Evolutionary conservation across 2,797 vertebrate genomes (phyloP), one percentile per base, ranked within the genome.

Genomic region (Antrozous pallidus): DNA sequence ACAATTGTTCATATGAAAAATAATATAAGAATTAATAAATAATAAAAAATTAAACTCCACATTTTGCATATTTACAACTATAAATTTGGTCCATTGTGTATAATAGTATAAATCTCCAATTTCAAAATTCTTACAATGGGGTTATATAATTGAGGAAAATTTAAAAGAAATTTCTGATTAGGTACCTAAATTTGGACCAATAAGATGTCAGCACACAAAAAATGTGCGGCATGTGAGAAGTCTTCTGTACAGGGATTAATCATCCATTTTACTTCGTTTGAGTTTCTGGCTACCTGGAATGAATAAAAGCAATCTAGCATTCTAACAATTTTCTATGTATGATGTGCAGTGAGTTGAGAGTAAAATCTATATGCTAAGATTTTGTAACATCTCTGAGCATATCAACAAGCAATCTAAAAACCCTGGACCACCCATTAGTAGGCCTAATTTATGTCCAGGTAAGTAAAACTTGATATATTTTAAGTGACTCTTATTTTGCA

Each of bases 101-200:
- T 78, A 88, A 49, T 5, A 96, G 58, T 49, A 94, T 82, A 78
- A 91, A 94, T 91, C 40, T 90, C 13, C 45, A 87, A 69, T 63
- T 49, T 90, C 49, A 51, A 93, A 71, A 77, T 69, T 7, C 16
- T 20, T 17, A 92, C 73, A 80, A 79, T 95, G 47, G 78, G 9
- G 65, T 86, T 51, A 79, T 10, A 70, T 89, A 77, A 93, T 71
- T 88, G 49, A 92, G n/a, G 84, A 71, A 26, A 94, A 56, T 20
- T 96, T 85, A 36, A 84, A 58, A 92, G 90, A 65, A 56, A 33
- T 22, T 38, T 87, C 90, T 61, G 18, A 89, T 61, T 31, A 36
- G 28, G 12, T 83, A 6, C 2, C 16, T 54, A 63, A 45, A 74
- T 63, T 85, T 28, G 51, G 31, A 49, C 10, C 36, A 71, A 18